Evolutionary conservation across 2,888 invertebrate species (phyloP).

Genomic region (Nomada hirtipes): DNA sequence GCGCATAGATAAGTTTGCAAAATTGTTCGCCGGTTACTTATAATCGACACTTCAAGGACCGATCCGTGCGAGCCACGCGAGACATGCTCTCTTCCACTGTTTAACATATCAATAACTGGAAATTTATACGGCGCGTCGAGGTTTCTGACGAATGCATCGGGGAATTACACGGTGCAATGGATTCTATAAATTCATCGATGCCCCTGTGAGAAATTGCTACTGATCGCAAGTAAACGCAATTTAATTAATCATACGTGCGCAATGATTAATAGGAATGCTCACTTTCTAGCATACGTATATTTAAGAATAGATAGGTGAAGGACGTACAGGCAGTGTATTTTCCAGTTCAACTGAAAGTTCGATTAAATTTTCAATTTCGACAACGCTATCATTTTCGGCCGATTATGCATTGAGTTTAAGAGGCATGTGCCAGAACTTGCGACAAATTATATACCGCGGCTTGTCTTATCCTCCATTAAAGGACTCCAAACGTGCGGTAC

Average conservation of each 20-base stretch:
- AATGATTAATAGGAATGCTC: background rate
- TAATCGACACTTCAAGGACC: background rate
- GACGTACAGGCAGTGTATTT: background rate
- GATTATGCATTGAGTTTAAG: background rate
- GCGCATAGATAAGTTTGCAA: background rate
- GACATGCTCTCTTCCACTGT: too few relatives aligned
- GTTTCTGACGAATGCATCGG: background rate
- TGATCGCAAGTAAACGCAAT: background rate
- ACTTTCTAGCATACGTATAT: background rate
- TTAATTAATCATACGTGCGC: background rate
- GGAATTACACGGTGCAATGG: background rate
- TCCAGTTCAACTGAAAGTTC: slow-evolving; percentile 7
- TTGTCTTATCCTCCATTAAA: background rate
- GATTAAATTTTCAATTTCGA: background rate
- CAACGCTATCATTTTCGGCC: background rate
- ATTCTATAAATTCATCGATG: background rate
- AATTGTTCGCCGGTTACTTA: background rate
- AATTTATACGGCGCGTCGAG: background rate
- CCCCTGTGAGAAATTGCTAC: background rate
- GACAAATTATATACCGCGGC: slow-evolving; percentile 2
- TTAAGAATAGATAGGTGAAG: background rate
- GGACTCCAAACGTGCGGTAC: background rate
- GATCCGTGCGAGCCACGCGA: background rate
- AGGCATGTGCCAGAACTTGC: background rate
- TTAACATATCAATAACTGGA: background rate